These are phyloP conservation scores for Scatophagus argus DNA, from an alignment of 2,113 vertebrate genomes.

Conservation along the genomic window DNA sequence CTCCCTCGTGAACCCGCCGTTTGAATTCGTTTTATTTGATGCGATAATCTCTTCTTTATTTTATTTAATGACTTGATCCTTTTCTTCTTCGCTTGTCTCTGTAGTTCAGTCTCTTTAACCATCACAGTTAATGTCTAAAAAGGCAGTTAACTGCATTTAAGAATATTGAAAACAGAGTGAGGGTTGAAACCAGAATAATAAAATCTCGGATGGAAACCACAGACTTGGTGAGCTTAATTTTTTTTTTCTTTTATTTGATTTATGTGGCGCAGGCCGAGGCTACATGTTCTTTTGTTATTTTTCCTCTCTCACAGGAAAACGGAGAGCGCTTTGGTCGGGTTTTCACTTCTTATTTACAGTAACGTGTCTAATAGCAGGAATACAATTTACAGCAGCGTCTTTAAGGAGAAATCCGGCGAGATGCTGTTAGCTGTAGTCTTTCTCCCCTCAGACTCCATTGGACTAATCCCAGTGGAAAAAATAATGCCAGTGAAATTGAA, in stretches of 20 bases:
- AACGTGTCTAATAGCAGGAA: slow-evolving; percentile 14
- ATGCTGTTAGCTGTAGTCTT: slow-evolving; percentile 15
- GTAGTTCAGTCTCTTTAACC: slow-evolving; percentile 65
- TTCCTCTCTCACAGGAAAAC: slow-evolving; percentile 34
- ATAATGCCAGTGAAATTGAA: slow-evolving; percentile 67
- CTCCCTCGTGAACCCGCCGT: slow-evolving; percentile 5
- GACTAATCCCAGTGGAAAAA: slow-evolving; percentile 64
- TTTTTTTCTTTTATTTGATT: no score
- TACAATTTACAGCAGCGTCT: slow-evolving; percentile 15
- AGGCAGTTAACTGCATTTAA: slow-evolving; percentile 78
- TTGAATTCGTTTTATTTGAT: slow-evolving; percentile 71
- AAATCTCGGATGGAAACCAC: slow-evolving; percentile 81
- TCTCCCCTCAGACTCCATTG: slow-evolving; percentile 42
- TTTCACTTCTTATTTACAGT: slow-evolving; percentile 54
- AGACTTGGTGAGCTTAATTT: slow-evolving; percentile 71
- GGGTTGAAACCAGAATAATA: slow-evolving; percentile 81
- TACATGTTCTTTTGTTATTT: slow-evolving; percentile 64
- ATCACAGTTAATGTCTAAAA: slow-evolving; percentile 71
- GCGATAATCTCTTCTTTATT: slow-evolving; percentile 79
- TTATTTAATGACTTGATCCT: slow-evolving; percentile 70
- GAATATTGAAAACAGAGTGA: slow-evolving; percentile 81
- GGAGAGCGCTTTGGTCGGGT: not conserved
- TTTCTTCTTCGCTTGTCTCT: slow-evolving; percentile 57
- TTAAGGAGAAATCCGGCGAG: slow-evolving; percentile 13
- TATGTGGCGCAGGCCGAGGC: slow-evolving; percentile 60